Conservation (phyloP, 1,140 invertebrate genomes). For the Sogatella furcifera region DNA sequence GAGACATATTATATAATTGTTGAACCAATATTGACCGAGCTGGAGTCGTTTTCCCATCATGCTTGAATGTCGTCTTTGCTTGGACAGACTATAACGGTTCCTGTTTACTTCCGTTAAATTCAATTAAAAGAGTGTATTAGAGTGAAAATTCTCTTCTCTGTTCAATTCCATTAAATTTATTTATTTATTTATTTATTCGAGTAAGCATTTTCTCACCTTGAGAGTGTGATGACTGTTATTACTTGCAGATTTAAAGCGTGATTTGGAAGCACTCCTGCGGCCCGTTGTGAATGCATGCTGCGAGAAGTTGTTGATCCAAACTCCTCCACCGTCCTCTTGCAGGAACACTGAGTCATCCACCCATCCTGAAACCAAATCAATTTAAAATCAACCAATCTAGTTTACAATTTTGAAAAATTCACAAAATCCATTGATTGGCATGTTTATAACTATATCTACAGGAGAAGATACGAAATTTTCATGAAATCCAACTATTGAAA, state of each 20-base stretch:
- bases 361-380: constrained; percentile 37
- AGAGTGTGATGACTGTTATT: constrained; percentile 57
- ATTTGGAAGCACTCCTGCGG: constrained; percentile 51
- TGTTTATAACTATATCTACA: not conserved
- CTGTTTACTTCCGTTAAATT: too few relatives aligned
- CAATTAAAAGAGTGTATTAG: too few relatives aligned
- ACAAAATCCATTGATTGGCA: not conserved
- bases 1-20: too few relatives aligned
- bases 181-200: too few relatives aligned
- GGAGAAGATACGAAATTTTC: not conserved
- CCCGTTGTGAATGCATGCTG: constrained; percentile 77
- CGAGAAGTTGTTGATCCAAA: constrained; percentile 49
- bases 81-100: too few relatives aligned
- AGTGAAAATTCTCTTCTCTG: too few relatives aligned
- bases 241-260: constrained; percentile 47
- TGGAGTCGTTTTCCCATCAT: too few relatives aligned
- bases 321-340: constrained; percentile 40
- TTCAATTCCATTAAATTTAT: too few relatives aligned
- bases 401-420: too few relatives aligned
- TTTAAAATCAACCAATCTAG: not conserved
- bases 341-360: constrained; percentile 50
- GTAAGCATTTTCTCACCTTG: constrained; percentile 59
- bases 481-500: too few relatives aligned
- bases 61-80: too few relatives aligned
- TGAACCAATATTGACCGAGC: too few relatives aligned